phyloP scores from a whole-genome alignment of 2,888 invertebrate genomes.

The Linyphia triangularis region DNA sequence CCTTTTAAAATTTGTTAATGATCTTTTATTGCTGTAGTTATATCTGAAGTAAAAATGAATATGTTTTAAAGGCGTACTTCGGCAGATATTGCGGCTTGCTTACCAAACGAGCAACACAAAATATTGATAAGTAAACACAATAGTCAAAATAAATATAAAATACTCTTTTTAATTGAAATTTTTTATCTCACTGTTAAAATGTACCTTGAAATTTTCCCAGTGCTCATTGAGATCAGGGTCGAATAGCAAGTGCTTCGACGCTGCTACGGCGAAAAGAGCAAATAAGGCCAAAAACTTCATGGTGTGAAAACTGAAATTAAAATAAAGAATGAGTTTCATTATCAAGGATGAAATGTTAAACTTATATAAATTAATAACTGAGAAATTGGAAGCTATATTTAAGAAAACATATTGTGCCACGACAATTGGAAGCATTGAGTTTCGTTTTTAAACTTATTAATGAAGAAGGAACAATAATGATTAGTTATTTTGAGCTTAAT shows the following conservation, averaged over 20 bases:
- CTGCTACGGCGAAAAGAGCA: conserved; percentile 38
- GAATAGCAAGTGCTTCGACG: neutral
- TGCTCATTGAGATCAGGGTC: conserved; percentile 38
- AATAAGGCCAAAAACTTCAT: conserved; percentile 48
- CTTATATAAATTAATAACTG: too few relatives aligned
- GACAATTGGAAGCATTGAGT: too few relatives aligned
- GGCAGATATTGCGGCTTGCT: neutral
- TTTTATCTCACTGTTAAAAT: neutral
- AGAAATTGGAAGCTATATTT: too few relatives aligned
- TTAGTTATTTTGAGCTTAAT: too few relatives aligned
- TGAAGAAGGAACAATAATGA: too few relatives aligned
- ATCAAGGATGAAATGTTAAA: too few relatives aligned
- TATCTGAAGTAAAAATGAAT: neutral
- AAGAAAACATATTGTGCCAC: too few relatives aligned
- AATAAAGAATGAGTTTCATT: too few relatives aligned
- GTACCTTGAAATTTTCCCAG: conserved; percentile 65
- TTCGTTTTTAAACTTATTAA: too few relatives aligned
- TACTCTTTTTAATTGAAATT: neutral
- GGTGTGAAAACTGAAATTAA: neutral
- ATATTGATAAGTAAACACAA: neutral
- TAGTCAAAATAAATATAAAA: neutral
- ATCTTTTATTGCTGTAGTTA: neutral
- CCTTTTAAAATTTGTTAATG: too few relatives aligned
- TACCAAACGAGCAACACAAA: neutral
- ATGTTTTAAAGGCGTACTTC: neutral